These are phyloP conservation scores for Amblyopsis hoosieri DNA, from an alignment of 2,797 vertebrate genomes.

Conservation along the genomic window DNA sequence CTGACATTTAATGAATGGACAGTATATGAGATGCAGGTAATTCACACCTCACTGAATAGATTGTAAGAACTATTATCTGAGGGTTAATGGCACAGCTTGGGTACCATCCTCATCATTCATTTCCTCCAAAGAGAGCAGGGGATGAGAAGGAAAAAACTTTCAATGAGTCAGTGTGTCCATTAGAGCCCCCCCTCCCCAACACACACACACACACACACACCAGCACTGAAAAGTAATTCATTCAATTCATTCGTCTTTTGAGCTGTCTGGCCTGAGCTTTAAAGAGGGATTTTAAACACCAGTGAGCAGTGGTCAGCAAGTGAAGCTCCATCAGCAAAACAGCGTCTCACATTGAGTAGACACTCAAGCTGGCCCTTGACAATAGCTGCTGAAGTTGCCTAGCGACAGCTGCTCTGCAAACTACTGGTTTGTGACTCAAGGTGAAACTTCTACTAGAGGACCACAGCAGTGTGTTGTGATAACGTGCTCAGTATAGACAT, in stretches of 20 bases:
- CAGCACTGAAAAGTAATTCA: slow-evolving; percentile 36
- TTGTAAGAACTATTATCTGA: slow-evolving; percentile 12
- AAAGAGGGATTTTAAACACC: slow-evolving; percentile 36
- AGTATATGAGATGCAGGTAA: background rate
- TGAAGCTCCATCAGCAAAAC: slow-evolving; percentile 24
- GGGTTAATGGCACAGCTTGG: slow-evolving; percentile 24
- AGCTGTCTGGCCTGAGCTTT: slow-evolving; percentile 46
- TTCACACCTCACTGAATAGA: slow-evolving; percentile 26
- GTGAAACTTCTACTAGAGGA: no score
- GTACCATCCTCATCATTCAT: slow-evolving; percentile 18
- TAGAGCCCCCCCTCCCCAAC: slow-evolving; percentile 19
- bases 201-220: background rate
- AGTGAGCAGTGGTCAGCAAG: slow-evolving; percentile 25
- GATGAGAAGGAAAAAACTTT: slow-evolving; percentile 40
- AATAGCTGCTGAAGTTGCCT: no score
- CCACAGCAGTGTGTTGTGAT: no score
- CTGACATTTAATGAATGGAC: slow-evolving; percentile 4
- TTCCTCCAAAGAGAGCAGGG: slow-evolving; percentile 25
- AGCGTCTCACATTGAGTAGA: background rate
- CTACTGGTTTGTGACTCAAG: no score
- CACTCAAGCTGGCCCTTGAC: no score
- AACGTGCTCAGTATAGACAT: no score
- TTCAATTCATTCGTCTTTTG: slow-evolving; percentile 29
- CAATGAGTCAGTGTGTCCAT: slow-evolving; percentile 37
- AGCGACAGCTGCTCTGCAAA: no score